phyloP scores from a whole-genome alignment of 2,113 vertebrate genomes.

The Chaetorhynchus papuensis region DNA sequence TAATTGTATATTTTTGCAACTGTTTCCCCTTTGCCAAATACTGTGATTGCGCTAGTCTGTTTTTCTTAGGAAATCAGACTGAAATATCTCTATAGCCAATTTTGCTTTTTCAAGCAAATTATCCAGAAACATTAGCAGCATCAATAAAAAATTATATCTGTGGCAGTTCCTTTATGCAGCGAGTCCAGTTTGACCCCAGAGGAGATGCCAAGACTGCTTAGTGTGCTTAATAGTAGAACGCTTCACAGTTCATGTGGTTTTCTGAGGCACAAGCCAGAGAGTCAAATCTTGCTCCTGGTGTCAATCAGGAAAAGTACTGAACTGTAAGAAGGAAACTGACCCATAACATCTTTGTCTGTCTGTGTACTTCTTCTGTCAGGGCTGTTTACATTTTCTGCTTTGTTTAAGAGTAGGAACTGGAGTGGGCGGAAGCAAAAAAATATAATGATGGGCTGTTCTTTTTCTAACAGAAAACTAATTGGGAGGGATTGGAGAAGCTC shows the following conservation, averaged over 20 bases:
- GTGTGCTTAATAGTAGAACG: not conserved
- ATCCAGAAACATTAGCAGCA: not conserved
- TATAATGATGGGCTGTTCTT: not conserved
- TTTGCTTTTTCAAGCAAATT: not conserved
- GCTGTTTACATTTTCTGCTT: constrained; percentile 13
- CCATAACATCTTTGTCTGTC: not conserved
- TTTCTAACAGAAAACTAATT: not conserved
- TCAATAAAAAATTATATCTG: not conserved
- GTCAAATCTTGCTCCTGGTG: not conserved
- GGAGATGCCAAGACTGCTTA: not conserved
- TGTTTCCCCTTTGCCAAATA: not conserved
- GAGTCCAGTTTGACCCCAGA: not conserved
- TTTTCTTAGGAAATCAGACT: not conserved
- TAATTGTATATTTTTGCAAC: not conserved
- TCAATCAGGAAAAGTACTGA: not conserved
- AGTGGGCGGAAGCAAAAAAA: not conserved
- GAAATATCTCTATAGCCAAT: not conserved
- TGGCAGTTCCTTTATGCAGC: not conserved
- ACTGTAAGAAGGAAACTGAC: not conserved
- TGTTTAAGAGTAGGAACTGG: not conserved
- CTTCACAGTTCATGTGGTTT: not conserved
- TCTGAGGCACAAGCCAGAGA: not conserved
- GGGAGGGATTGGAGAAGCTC: not conserved
- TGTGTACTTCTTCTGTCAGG: not conserved
- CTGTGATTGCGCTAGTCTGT: not conserved